A percentile compares a stretch with the other conserved stretches of the same genome.
Conservation (phyloP, 1,140 invertebrate species). For the Dinoponera quadriceps region DNA sequence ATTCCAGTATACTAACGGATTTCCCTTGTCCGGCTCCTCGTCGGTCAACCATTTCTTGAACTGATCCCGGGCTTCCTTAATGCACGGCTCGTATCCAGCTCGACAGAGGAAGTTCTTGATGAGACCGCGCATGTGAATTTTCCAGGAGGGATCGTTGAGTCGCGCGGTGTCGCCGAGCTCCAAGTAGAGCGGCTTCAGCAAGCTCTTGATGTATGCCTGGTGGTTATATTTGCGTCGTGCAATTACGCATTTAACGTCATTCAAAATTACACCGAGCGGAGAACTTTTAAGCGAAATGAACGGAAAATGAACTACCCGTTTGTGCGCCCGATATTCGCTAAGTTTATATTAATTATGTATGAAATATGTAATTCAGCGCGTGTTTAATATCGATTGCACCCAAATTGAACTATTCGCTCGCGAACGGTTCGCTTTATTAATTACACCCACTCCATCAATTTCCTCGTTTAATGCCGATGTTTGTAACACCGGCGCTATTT, state of each 20-base stretch:
- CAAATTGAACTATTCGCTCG: neutral
- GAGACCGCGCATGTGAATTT: constrained; percentile 87
- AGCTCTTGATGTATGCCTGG: constrained; percentile 88
- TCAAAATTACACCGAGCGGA: neutral
- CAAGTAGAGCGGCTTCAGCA: constrained; percentile 89
- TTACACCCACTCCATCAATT: neutral
- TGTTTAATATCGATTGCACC: neutral
- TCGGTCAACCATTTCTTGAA: constrained; percentile 89
- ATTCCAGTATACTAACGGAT: constrained; percentile 87
- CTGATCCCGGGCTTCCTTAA: constrained; percentile 88
- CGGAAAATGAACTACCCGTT: no score
- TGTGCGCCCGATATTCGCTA: neutral
- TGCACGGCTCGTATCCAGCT: constrained; percentile 90
- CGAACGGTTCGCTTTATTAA: neutral
- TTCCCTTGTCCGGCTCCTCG: constrained; percentile 89
- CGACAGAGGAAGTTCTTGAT: constrained; percentile 90
- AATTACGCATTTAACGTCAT: neutral
- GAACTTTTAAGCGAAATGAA: neutral
- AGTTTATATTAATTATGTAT: neutral
- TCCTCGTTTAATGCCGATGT: neutral
- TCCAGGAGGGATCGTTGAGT: constrained; percentile 87
- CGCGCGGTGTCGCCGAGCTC: constrained; percentile 86
- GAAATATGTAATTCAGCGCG: neutral
- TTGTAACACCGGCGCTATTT: neutral
- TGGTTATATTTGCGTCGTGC: constrained; percentile 75